phyloP scores from a whole-genome alignment of 2,113 vertebrate species.

The Dermatemys mawii region DNA sequence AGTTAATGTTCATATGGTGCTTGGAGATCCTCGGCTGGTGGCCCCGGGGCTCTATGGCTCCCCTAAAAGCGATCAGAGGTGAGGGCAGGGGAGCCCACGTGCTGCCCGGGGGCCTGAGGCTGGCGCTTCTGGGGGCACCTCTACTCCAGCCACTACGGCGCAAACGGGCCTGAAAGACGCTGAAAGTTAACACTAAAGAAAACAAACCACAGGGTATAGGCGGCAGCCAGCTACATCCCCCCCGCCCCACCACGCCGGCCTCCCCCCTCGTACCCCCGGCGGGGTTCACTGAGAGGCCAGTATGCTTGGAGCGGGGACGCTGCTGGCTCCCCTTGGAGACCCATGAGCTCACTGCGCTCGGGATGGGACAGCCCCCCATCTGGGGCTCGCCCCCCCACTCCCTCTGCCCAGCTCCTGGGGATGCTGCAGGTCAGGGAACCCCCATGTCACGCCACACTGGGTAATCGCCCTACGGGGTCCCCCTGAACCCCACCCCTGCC shows the following conservation, averaged over 20 bases:
- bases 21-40: background rate
- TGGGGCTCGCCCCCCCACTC: background rate
- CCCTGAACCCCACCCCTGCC: background rate
- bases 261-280: background rate
- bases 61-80: background rate
- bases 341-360: background rate
- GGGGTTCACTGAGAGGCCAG: constrained; percentile 41
- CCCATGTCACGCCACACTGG: background rate
- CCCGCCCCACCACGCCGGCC: background rate
- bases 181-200: background rate
- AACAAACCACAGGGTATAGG: background rate
- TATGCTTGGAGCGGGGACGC: constrained; percentile 7
- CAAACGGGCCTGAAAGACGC: background rate
- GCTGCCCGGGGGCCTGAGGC: background rate
- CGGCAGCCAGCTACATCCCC: background rate
- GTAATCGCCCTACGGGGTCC: background rate
- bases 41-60: no score
- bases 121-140: background rate
- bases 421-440: background rate
- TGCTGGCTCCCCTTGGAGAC: background rate
- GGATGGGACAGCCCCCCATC: background rate
- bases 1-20: background rate
- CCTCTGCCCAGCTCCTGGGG: background rate
- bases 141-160: background rate
- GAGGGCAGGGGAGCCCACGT: background rate